A percentile compares a stretch with the other conserved stretches of the same genome.
phyloP scores from a whole-genome alignment of 1,140 invertebrate genomes.

The Drosophila lacertosa region DNA sequence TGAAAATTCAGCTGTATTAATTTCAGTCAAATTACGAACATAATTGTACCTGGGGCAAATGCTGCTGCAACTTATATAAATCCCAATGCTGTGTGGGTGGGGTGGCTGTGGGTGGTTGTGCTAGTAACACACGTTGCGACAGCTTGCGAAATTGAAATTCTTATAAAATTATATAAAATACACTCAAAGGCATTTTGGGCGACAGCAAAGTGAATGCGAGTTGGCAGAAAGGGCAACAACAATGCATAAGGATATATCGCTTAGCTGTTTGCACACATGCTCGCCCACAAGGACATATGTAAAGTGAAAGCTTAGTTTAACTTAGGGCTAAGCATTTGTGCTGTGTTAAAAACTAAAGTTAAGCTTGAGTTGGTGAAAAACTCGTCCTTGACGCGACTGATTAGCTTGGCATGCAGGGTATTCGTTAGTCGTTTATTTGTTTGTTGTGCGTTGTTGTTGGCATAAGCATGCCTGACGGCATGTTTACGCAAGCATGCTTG shows the following conservation, averaged over 20 bases:
- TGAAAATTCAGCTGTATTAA: neutral
- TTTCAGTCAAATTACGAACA: constrained; percentile 14
- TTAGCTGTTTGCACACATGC: neutral
- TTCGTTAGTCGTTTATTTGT: neutral
- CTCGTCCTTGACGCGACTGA: too few species aligned
- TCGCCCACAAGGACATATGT: constrained; percentile 1
- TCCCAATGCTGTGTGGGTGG: neutral
- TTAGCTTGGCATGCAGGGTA: constrained; percentile 4
- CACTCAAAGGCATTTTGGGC: constrained; percentile 33
- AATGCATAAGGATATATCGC: neutral
- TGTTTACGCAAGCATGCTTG: constrained; percentile 28
- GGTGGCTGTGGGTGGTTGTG: neutral
- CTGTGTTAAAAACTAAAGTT: constrained; percentile 8
- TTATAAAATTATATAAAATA: constrained; percentile 40
- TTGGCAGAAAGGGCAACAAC: neutral
- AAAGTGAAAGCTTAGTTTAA: constrained; percentile 7
- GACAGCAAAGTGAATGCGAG: neutral
- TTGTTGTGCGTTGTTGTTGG: neutral
- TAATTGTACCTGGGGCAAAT: constrained; percentile 11
- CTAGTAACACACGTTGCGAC: constrained; percentile 19
- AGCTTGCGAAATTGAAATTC: constrained; percentile 38
- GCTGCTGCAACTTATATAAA: neutral
- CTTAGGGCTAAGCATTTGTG: neutral
- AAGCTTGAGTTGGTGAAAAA: neutral
- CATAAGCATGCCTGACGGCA: constrained; percentile 13